Evolutionary conservation across 1,140 invertebrate species (phyloP).

Genomic region (Drosophila albomicans): DNA sequence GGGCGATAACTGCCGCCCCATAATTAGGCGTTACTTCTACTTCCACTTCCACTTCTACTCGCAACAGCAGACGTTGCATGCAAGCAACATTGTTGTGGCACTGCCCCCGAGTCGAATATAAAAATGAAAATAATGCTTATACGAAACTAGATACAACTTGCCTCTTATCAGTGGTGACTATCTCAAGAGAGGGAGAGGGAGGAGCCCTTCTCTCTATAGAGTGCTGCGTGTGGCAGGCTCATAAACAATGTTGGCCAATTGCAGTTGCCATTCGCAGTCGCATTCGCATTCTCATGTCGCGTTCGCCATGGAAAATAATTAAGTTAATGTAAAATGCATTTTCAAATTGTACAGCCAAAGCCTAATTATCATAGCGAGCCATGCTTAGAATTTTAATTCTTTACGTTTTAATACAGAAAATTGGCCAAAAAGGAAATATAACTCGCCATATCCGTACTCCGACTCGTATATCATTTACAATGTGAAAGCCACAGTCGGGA

Average conservation of each 20-base stretch:
- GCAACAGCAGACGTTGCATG: slow-evolving; percentile 21
- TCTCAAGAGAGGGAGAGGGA: slow-evolving; percentile 30
- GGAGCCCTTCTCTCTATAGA: neutral
- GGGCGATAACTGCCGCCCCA: slow-evolving; percentile 69
- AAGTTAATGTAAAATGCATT: slow-evolving; percentile 80
- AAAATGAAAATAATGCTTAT: slow-evolving; percentile 18
- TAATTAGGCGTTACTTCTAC: slow-evolving; percentile 60
- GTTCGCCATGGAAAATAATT: slow-evolving; percentile 68
- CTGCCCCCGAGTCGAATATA: slow-evolving; percentile 7
- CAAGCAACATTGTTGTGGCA: slow-evolving; percentile 57
- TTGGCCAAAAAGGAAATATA: neutral
- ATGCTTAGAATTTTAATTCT: slow-evolving; percentile 53
- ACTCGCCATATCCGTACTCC: neutral
- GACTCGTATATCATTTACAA: slow-evolving; percentile 17
- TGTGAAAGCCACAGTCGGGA: slow-evolving; percentile 11
- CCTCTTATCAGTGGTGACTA: slow-evolving; percentile 57
- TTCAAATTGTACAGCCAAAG: slow-evolving; percentile 59
- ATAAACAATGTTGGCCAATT: slow-evolving; percentile 60
- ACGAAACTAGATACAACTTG: slow-evolving; percentile 48
- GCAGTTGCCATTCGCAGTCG: neutral
- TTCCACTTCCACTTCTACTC: neutral
- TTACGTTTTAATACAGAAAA: slow-evolving; percentile 15
- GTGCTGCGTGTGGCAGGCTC: slow-evolving; percentile 66
- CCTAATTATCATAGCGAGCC: slow-evolving; percentile 57
- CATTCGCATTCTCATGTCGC: slow-evolving; percentile 44